Percentiles rank a stretch among this genome's conserved stretches.
phyloP scores from a whole-genome alignment of 2,797 vertebrate species.

The Astyanax mexicanus region DNA sequence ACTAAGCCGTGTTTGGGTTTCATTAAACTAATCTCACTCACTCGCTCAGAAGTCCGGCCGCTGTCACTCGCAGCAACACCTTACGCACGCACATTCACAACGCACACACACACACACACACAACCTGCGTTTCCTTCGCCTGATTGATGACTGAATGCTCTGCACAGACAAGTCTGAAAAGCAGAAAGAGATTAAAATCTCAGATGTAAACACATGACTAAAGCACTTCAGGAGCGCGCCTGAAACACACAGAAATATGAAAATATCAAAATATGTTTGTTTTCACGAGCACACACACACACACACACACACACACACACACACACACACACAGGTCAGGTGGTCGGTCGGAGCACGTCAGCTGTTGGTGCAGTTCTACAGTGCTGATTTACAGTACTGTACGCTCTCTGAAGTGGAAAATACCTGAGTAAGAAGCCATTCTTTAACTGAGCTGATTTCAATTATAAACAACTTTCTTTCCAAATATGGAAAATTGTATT shows the following conservation, averaged over 20 bases:
- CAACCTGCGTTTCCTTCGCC: background rate
- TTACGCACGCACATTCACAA: background rate
- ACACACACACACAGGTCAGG: background rate
- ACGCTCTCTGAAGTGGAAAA: too few relatives aligned
- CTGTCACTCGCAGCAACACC: constrained; percentile 53
- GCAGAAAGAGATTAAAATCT: constrained; percentile 30
- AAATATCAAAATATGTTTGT: constrained; percentile 1
- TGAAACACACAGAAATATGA: background rate
- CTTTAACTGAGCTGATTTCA: too few relatives aligned
- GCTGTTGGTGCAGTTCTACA: background rate
- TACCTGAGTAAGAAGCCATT: too few relatives aligned
- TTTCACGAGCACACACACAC: background rate
- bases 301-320: too few relatives aligned
- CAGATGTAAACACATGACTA: constrained; percentile 25
- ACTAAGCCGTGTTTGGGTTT: constrained; percentile 39
- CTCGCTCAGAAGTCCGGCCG: constrained; percentile 47
- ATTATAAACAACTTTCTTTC: too few relatives aligned
- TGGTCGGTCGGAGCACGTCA: background rate
- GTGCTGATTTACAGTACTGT: background rate
- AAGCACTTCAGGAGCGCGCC: background rate
- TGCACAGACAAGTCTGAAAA: constrained; percentile 36
- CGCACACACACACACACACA: background rate
- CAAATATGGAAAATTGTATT: too few relatives aligned
- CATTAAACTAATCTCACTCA: constrained; percentile 45
- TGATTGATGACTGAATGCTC: constrained; percentile 40